phyloP scores from a whole-genome alignment of 2,113 vertebrate genomes.

The Pedionomus torquatus region DNA sequence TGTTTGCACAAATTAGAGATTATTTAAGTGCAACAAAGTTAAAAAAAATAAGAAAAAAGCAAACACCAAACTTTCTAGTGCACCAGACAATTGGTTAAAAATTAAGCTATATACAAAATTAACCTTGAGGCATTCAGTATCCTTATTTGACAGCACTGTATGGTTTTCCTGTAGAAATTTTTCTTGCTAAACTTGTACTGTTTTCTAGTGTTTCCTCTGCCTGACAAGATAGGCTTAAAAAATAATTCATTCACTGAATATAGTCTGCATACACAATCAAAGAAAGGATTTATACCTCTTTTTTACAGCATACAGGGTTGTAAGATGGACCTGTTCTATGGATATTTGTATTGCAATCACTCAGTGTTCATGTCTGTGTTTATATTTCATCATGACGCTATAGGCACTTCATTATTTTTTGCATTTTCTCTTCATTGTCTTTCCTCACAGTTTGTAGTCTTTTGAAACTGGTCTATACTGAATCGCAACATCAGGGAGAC shows the following conservation, averaged over 20 bases:
- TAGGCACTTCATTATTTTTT: not conserved
- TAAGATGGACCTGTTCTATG: not conserved
- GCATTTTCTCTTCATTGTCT: not conserved
- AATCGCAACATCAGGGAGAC: not conserved
- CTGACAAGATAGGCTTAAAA: not conserved
- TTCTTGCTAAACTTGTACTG: not conserved
- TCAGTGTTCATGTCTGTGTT: rapidly evolving
- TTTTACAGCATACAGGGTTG: not conserved
- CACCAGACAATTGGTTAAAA: not conserved
- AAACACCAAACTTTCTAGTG: not conserved
- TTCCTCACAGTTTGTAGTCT: not conserved
- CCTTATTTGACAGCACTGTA: not conserved
- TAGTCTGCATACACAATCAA: not conserved
- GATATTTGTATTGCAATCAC: not conserved
- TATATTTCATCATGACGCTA: not conserved
- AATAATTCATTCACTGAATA: not conserved
- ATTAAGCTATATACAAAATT: not conserved
- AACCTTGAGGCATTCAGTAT: not conserved
- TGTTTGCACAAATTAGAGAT: slow-evolving; percentile 10
- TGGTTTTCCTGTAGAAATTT: not conserved
- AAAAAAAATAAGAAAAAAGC: not conserved
- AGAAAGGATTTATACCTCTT: not conserved
- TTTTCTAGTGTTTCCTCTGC: not conserved
- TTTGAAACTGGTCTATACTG: not conserved
- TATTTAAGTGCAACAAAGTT: not conserved